phyloP scores from a whole-genome alignment of 30 jellyfish, hydroid and myxozoan genomes.

The Aurelia sp. region DNA sequence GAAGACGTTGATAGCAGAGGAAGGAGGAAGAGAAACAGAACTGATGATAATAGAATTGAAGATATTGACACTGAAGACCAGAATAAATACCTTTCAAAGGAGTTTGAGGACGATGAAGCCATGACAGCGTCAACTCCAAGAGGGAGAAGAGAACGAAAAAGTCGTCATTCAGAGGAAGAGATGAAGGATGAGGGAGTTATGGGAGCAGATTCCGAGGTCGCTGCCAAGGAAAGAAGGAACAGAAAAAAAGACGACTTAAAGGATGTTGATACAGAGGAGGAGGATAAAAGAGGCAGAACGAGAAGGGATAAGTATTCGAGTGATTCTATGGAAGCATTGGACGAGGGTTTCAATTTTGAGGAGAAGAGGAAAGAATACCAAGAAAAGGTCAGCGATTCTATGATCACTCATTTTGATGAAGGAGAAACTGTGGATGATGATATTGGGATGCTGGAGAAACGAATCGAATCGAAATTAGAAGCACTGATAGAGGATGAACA shows the following conservation, averaged over 20 bases:
- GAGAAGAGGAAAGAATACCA: constrained; percentile 7
- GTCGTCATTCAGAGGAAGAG: too few relatives aligned
- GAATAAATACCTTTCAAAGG: too few relatives aligned
- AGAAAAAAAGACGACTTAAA: background rate
- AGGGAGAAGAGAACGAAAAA: too few relatives aligned
- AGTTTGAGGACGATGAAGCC: too few relatives aligned
- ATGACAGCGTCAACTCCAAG: too few relatives aligned
- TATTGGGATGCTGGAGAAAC: background rate
- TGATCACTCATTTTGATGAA: constrained; percentile 27
- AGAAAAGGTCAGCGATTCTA: constrained; percentile 43
- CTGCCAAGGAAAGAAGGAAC: background rate
- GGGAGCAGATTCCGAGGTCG: too few relatives aligned
- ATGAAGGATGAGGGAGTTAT: too few relatives aligned
- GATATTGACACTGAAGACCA: too few relatives aligned
- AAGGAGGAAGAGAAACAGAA: background rate
- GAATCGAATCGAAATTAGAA: background rate
- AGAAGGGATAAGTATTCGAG: background rate
- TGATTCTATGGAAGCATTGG: background rate
- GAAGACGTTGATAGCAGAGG: background rate
- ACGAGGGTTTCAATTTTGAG: background rate
- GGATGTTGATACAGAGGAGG: background rate
- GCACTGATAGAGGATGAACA: background rate
- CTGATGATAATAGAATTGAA: too few relatives aligned
- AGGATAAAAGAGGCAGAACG: background rate
- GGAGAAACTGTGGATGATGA: constrained; percentile 8